Evolutionary conservation across 2,113 vertebrate species (phyloP), one percentile per base, ranked within the genome.

Genomic region (Python bivittatus): DNA sequence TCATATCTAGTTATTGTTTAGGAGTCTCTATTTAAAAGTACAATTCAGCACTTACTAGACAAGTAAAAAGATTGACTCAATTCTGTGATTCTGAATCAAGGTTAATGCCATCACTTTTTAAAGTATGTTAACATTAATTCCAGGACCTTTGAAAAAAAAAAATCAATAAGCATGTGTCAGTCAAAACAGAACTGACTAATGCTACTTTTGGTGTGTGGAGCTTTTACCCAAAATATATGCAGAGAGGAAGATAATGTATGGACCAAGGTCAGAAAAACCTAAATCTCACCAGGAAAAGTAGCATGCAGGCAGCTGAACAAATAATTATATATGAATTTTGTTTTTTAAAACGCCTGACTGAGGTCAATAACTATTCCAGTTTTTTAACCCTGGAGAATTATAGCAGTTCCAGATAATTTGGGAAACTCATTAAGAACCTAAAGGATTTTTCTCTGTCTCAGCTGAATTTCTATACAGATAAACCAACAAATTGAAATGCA

Each of bases 401-500:
- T 90, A 94, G 88, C 87, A 88, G 90, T 88, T 85, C 91, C 5
- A 52, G 94, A 95, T 96, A 97, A 97, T 94, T 92, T 91, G 94
- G 91, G 53, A 97, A 97, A 97, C 95, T 97, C 93, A 96, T 98
- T 97, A 96, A 97, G 94, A 94, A 58, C 91, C 95, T 96, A 91
- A 92, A 96, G 91, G 93, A 96, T 96, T 96, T 96, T 68, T 96
- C 85, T 61, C 87, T 64, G 22, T 94, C 92, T 88, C 94, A 84
- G 94, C 90, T 96, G 95, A 96, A 95, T 96, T 93, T 92, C 90
- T 83, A 17, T 84, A 91, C 93, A 84, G 93, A 97, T 97, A 84
- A 84, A 93, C 88, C 90, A 90, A 91, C 88, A 93, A 91, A 94
- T 72, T 95, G 94, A 92, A 93, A 25, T 38, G 84, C 27, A 89